These are phyloP conservation scores for Nothoprocta pentlandii DNA, from an alignment of 2,113 vertebrate genomes.

Conservation along the genomic window DNA sequence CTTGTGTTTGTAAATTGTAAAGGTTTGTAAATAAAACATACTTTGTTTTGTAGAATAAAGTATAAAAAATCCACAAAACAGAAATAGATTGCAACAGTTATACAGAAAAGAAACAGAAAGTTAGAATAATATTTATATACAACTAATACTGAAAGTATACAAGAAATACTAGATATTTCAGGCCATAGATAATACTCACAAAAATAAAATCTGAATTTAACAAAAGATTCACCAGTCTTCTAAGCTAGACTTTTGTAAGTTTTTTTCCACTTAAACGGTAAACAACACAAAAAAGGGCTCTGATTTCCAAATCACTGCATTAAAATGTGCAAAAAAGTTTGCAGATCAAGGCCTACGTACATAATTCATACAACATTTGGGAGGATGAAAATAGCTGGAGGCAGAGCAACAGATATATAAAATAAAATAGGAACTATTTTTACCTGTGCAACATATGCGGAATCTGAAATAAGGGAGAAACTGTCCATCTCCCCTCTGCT, in stretches of 20 bases:
- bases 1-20: not conserved
- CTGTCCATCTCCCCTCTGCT: slow-evolving; percentile 95
- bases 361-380: not conserved
- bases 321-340: not conserved
- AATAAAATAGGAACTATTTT: slow-evolving; percentile 9
- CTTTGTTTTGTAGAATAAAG: not conserved
- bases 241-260: not conserved
- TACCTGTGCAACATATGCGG: slow-evolving; percentile 97
- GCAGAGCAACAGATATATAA: not conserved
- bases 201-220: not conserved
- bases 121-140: not conserved
- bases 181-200: not conserved
- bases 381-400: not conserved
- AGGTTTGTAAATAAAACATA: not conserved
- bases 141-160: not conserved
- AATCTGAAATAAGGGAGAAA: slow-evolving; percentile 98
- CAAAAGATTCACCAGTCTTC: not conserved
- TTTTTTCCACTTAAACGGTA: not conserved
- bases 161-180: not conserved
- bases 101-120: not conserved
- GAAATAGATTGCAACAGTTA: not conserved
- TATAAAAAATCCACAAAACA: not conserved
- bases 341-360: not conserved
- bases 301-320: not conserved
- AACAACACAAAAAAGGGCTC: not conserved